A percentile compares a stretch with the other conserved stretches of the same genome.
Conservation (phyloP, 2,797 vertebrate species). For the Microchirus variegatus region DNA sequence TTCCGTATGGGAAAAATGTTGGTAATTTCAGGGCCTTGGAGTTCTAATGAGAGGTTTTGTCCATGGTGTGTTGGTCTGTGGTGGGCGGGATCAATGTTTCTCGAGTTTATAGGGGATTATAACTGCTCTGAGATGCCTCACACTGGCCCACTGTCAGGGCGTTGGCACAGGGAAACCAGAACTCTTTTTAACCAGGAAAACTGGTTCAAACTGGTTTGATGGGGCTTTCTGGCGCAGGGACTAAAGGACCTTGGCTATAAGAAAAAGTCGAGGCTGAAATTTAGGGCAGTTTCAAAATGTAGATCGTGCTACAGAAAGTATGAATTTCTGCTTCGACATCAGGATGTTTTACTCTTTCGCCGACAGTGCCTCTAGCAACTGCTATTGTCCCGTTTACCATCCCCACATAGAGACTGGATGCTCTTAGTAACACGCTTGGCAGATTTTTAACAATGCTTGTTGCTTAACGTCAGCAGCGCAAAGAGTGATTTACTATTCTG, state of each 20-base stretch:
- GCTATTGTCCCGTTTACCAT: conserved; percentile 61
- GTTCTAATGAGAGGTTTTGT: conserved; percentile 82
- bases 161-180: conserved; percentile 70
- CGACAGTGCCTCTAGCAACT: conserved; percentile 23
- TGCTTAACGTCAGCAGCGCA: conserved; percentile 66
- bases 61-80: conserved; percentile 77
- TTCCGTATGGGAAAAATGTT: conserved; percentile 78
- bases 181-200: conserved; percentile 65
- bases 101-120: conserved; percentile 73
- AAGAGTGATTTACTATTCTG: conserved; percentile 73
- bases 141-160: conserved; percentile 68
- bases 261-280: conserved; percentile 23
- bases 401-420: conserved; percentile 40
- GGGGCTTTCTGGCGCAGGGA: conserved; percentile 27
- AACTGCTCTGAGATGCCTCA: conserved; percentile 65
- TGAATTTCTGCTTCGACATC: conserved; percentile 41
- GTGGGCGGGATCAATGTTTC: conserved; percentile 77
- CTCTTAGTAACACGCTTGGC: conserved; percentile 60
- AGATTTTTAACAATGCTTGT: conserved; percentile 73
- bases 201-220: conserved; percentile 70
- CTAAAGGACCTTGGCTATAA: conserved; percentile 17
- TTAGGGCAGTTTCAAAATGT: conserved; percentile 15
- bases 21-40: conserved; percentile 78
- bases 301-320: conserved; percentile 7
- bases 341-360: conserved; percentile 31